These are phyloP conservation scores for Pteromalus puparum DNA, from an alignment of 1,140 invertebrate genomes.

Conservation along the genomic window DNA sequence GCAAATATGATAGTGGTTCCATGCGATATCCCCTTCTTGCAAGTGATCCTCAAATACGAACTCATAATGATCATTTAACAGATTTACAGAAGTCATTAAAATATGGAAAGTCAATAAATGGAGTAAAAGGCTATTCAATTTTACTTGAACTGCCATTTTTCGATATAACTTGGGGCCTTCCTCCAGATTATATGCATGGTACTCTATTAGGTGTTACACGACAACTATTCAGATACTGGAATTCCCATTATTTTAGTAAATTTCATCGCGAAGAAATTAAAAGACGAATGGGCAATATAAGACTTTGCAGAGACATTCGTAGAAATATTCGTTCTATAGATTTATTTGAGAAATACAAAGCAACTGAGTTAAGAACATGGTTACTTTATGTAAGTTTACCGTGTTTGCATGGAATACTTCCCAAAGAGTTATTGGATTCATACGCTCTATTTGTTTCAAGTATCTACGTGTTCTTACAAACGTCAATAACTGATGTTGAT, in stretches of 20 bases:
- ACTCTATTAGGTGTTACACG: background rate
- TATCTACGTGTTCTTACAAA: slow-evolving; percentile 34
- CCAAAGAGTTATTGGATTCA: slow-evolving; percentile 28
- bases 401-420: slow-evolving; percentile 21
- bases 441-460: slow-evolving; percentile 10
- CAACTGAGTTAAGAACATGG: background rate
- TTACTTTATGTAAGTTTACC: slow-evolving; percentile 42
- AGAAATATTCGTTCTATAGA: slow-evolving; percentile 2
- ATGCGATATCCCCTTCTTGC: background rate
- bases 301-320: background rate
- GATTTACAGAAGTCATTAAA: slow-evolving; percentile 32
- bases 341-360: slow-evolving; percentile 10
- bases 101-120: background rate
- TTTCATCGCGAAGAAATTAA: background rate
- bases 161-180: background rate
- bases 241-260: background rate
- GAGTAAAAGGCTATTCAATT: background rate
- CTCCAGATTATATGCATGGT: slow-evolving; percentile 16
- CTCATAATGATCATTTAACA: slow-evolving; percentile 31
- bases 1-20: background rate
- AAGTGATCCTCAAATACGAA: slow-evolving; percentile 38
- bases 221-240: background rate
- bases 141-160: no score
- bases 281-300: background rate
- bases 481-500: slow-evolving; percentile 6